phyloP scores from a whole-genome alignment of 2,797 vertebrate genomes.

The Gymnopithys bicolor region DNA sequence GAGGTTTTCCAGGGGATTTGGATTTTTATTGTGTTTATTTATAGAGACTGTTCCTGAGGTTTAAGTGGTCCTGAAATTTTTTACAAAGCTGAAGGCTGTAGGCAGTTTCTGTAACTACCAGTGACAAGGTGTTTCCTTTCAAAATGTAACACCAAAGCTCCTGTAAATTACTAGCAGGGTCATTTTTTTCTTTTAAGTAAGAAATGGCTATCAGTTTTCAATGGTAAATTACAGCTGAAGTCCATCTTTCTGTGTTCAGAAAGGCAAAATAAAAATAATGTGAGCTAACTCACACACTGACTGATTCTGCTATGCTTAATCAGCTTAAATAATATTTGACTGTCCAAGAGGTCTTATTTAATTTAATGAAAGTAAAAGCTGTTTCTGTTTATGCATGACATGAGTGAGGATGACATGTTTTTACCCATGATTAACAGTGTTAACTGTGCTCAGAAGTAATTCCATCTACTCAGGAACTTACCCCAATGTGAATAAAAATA shows the following conservation, averaged over 20 bases:
- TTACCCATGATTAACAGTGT: background rate
- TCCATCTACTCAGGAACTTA: background rate
- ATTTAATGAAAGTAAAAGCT: background rate
- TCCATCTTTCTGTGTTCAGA: background rate
- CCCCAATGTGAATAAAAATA: background rate
- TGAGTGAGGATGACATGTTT: background rate
- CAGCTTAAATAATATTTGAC: background rate
- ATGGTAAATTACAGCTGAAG: background rate
- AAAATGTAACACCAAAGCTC: background rate
- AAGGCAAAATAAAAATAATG: background rate
- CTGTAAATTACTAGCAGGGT: background rate
- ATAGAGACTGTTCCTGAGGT: background rate
- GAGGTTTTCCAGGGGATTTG: background rate
- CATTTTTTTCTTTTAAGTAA: background rate
- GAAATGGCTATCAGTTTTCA: background rate
- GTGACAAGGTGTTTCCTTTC: background rate
- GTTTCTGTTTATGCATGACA: background rate
- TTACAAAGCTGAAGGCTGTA: background rate
- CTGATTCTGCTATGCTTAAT: background rate
- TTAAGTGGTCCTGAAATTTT: slow-evolving; percentile 6
- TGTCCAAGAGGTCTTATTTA: background rate
- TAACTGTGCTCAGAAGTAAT: background rate
- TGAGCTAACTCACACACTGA: background rate
- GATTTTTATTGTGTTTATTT: slow-evolving; percentile 4
- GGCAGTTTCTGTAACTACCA: background rate